Evolutionary conservation across 2,888 invertebrate species (phyloP), one percentile per base, ranked within the genome.

Genomic region (Tromatobia lineatoria): DNA sequence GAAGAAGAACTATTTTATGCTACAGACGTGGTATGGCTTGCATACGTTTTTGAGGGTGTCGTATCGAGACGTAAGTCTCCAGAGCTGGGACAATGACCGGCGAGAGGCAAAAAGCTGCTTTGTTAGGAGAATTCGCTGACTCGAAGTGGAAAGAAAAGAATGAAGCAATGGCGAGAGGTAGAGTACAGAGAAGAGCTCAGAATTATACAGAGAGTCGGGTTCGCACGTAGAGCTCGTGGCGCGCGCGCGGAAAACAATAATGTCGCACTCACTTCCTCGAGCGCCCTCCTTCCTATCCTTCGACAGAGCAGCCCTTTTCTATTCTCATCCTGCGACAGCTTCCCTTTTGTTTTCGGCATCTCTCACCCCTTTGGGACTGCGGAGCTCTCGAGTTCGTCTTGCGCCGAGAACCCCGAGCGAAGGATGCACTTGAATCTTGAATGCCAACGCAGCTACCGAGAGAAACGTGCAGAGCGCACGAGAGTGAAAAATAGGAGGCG

Each of bases 241-340:
- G 54, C n/a, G 66, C 25, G 38, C 86, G 82, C 80, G 73, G 85
- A 86, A 88, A 88, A 90, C 88, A 90, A 90, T 90, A 88, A 87
- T 88, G 88, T 88, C 87, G 87, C 87, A 83, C 84, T 81, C 77
- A 73, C 85, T 85, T 81, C 61, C 29, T 52, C 47, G 18, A 38
- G 11, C 20, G 10, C 11, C n/a, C 38, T 25, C 42, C 18, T 18
- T 8, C 29, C 52, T n/a, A 29, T 79, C 77, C 50, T 74, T 75
- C 77, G 80, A 64, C 57, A 20, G 47, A 67, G 59, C 52, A 78
- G 61, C 74, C 69, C 61, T 70, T 80, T 74, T 73, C 54, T 20
- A 25, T 67, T 80, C 76, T 73, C 67, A n/a, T 69, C 74, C 67
- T 71, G 64, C 64, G 70, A 38, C 47, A 79, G 79, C 42, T 64